Conservation (phyloP, 2,797 vertebrate species). For the Rhadinocentrus ornatus region DNA sequence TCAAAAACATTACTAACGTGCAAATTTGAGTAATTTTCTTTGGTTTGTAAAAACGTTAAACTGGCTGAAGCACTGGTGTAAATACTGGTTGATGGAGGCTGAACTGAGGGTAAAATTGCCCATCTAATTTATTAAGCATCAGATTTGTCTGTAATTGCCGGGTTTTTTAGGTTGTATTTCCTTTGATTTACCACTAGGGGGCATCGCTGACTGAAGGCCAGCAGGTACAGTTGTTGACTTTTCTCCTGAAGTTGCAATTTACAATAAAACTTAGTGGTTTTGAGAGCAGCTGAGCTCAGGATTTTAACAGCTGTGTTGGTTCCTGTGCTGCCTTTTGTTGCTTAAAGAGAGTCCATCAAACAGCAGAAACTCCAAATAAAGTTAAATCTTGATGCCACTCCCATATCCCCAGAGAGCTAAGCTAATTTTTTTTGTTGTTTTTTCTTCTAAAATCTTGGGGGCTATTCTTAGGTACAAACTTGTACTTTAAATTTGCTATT, state of each 20-base stretch:
- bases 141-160: not conserved
- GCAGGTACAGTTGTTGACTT: not conserved
- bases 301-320: not conserved
- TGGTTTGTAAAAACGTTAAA: conserved; percentile 16
- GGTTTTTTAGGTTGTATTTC: conserved; percentile 25
- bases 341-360: not conserved
- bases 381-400: not conserved
- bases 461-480: conserved; percentile 19
- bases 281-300: not conserved
- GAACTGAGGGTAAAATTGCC: conserved; percentile 16
- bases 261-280: not conserved
- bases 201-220: not conserved
- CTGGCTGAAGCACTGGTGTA: conserved; percentile 68
- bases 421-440: not conserved
- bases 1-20: not conserved
- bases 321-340: not conserved
- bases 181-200: conserved; percentile 50
- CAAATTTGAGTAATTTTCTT: not conserved
- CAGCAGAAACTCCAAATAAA: not conserved
- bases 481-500: conserved; percentile 63
- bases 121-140: conserved; percentile 64
- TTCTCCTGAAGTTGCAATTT: not conserved
- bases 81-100: conserved; percentile 38
- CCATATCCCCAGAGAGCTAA: not conserved
- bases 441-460: conserved; percentile 17